Evolutionary conservation across 2,113 vertebrate genomes (phyloP).

Genomic region (Brachypteracias leptosomus): DNA sequence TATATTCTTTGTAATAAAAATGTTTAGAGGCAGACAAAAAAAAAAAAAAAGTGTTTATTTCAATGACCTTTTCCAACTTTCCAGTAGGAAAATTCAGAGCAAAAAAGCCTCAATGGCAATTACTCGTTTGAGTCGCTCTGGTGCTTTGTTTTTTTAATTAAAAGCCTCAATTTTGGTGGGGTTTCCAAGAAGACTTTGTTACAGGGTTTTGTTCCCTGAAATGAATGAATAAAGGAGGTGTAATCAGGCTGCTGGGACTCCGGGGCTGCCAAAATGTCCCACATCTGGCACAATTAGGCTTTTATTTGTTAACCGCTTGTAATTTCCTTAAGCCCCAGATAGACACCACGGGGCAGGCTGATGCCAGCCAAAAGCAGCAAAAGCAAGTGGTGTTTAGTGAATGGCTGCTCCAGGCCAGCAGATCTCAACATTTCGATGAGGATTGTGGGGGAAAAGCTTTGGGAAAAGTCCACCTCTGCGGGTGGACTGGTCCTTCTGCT

Average conservation of each 20-base stretch:
- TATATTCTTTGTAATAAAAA: neutral
- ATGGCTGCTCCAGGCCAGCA: neutral
- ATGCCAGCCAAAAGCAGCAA: neutral
- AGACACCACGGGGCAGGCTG: neutral
- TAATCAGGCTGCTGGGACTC: neutral
- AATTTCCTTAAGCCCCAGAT: neutral
- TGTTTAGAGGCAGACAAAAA: neutral
- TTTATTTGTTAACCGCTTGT: neutral
- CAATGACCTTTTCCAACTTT: conserved; percentile 32
- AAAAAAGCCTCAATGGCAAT: neutral
- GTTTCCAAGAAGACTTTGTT: conserved; percentile 6
- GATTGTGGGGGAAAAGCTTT: neutral
- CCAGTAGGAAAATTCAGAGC: conserved; percentile 13
- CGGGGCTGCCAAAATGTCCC: neutral
- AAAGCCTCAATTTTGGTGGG: neutral
- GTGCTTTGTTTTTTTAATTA: neutral
- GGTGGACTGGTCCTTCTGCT: neutral
- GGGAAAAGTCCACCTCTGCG: neutral
- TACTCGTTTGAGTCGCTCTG: neutral
- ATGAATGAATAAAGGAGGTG: neutral
- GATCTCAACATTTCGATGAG: neutral
- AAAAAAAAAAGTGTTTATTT: neutral
- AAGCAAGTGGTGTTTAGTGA: neutral
- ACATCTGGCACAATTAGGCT: neutral
- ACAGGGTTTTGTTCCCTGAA: neutral